phyloP scores from a whole-genome alignment of 2,888 invertebrate species.

The Tetramorium bicarinatum region DNA sequence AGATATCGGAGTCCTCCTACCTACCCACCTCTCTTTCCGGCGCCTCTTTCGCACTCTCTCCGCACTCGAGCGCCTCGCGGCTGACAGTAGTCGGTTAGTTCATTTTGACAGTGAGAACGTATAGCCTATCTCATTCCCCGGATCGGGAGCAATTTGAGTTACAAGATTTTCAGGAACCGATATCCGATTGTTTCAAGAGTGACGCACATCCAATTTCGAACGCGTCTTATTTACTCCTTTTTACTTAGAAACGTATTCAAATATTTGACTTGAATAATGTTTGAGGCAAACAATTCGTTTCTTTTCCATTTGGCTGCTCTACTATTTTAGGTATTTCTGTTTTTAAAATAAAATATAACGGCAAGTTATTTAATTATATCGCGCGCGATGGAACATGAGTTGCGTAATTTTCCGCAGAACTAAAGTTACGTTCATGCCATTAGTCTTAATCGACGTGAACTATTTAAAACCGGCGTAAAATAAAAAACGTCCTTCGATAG shows the following conservation, averaged over 20 bases:
- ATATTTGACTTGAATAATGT: not conserved
- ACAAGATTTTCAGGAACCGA: constrained; percentile 9
- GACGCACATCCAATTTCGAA: not conserved
- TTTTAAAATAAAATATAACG: not conserved
- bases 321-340: not conserved
- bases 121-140: constrained; percentile 5
- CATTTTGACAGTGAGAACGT: constrained; percentile 30
- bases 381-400: not conserved
- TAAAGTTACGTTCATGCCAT: not conserved
- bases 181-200: constrained; percentile 19
- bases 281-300: not conserved
- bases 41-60: constrained; percentile 50
- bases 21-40: constrained; percentile 52
- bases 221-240: not conserved
- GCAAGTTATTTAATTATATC: not conserved
- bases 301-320: not conserved
- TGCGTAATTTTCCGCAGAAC: not conserved
- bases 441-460: not conserved
- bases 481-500: constrained; percentile 14
- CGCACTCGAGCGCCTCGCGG: constrained; percentile 57
- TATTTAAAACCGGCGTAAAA: not conserved
- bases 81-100: constrained; percentile 52
- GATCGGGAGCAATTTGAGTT: not conserved
- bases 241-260: not conserved
- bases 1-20: constrained; percentile 67